phyloP scores from a whole-genome alignment of 2,888 invertebrate genomes.

The Limnephilus auricula region DNA sequence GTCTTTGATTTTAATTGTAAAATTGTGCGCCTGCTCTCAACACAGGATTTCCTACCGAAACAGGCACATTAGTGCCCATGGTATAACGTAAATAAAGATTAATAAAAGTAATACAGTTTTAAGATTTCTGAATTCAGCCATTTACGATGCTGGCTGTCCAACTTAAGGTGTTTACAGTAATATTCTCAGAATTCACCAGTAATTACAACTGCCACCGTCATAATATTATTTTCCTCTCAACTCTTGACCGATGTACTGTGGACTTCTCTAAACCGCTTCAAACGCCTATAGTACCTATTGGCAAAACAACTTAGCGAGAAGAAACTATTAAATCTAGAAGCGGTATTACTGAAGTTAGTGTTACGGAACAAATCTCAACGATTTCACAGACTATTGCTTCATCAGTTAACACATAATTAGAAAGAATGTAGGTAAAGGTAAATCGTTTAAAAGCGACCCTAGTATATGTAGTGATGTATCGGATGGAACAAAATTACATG shows the following conservation, averaged over 20 bases:
- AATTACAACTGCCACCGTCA: not conserved
- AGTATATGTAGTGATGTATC: too few relatives aligned
- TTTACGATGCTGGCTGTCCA: not conserved
- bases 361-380: not conserved
- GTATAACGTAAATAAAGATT: too few relatives aligned
- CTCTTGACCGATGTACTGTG: not conserved
- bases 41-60: too few relatives aligned
- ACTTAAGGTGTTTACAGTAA: not conserved
- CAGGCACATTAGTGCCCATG: too few relatives aligned
- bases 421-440: too few relatives aligned
- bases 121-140: not conserved
- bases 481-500: too few relatives aligned
- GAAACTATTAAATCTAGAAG: not conserved
- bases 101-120: too few relatives aligned
- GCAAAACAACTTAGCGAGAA: not conserved
- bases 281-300: not conserved
- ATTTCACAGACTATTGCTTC: not conserved
- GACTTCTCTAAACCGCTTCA: not conserved
- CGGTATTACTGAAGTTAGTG: not conserved
- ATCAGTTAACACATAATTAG: not conserved
- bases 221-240: not conserved
- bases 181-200: too few relatives aligned
- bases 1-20: too few relatives aligned
- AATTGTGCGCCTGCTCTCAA: too few relatives aligned
- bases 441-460: too few relatives aligned